phyloP scores from a whole-genome alignment of 2,797 vertebrate genomes.

The Orientallactaga sibirica region DNA sequence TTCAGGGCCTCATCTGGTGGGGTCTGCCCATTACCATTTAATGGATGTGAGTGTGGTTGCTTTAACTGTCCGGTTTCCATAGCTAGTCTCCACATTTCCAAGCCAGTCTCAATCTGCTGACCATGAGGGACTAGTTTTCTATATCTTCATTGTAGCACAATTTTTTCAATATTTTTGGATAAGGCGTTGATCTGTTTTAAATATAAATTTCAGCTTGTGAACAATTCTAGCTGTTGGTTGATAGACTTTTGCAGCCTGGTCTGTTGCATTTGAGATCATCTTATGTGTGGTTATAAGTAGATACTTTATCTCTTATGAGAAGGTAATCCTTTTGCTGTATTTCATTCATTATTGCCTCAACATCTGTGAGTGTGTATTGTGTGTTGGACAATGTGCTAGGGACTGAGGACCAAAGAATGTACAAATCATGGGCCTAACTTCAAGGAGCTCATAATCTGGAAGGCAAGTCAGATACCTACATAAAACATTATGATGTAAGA shows the following conservation, averaged over 20 bases:
- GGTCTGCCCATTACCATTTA: conserved; percentile 79
- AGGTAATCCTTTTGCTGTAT: conserved; percentile 55
- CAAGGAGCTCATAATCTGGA: conserved; percentile 31
- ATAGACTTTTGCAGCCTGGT: conserved; percentile 51
- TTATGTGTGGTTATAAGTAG: conserved; percentile 52
- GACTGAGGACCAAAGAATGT: neutral
- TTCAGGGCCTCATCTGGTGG: conserved; percentile 82
- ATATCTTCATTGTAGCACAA: conserved; percentile 73
- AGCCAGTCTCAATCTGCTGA: conserved; percentile 76
- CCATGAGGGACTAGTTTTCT: conserved; percentile 72
- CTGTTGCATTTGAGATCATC: conserved; percentile 58
- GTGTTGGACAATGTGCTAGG: conserved; percentile 1
- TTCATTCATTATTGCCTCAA: conserved; percentile 40
- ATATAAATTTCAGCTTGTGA: conserved; percentile 64
- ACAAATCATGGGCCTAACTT: conserved; percentile 16
- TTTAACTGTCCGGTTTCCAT: conserved; percentile 79
- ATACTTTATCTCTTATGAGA: neutral
- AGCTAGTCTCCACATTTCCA: conserved; percentile 78
- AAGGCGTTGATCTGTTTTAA: conserved; percentile 73
- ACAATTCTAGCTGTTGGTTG: neutral
- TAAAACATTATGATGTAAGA: neutral
- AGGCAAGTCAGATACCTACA: neutral
- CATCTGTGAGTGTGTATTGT: neutral
- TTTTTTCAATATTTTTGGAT: conserved; percentile 81
- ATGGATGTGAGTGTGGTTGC: conserved; percentile 84